Evolutionary conservation across 1,140 invertebrate genomes (phyloP).

Genomic region (Coptotermes formosanus): DNA sequence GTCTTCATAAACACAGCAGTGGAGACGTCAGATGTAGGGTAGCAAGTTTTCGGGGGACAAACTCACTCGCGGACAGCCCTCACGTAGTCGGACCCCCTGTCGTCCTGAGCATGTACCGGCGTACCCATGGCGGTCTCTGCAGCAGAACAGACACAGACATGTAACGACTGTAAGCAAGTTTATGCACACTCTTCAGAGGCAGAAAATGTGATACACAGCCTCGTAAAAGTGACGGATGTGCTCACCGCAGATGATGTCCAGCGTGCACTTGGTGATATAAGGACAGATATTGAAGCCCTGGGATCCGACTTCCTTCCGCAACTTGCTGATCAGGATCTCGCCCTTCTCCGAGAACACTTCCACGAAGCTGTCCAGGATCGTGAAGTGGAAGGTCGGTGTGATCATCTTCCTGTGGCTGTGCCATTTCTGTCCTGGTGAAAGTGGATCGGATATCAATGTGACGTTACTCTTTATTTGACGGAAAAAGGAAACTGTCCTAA

Average conservation of each 20-base stretch:
- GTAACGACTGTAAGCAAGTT: not conserved
- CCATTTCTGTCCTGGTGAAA: slow-evolving; percentile 62
- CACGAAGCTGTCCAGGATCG: slow-evolving; percentile 71
- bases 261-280: slow-evolving; percentile 61
- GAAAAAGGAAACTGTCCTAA: too few species aligned
- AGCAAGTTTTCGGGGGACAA: too few species aligned
- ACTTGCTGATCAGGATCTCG: slow-evolving; percentile 54
- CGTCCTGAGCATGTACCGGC: slow-evolving; percentile 55
- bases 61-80: slow-evolving; percentile 46
- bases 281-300: slow-evolving; percentile 58
- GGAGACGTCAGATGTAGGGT: too few species aligned
- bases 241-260: slow-evolving; percentile 75
- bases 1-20: too few species aligned
- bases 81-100: slow-evolving; percentile 56
- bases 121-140: slow-evolving; percentile 63
- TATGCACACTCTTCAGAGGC: too few species aligned
- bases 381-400: slow-evolving; percentile 74
- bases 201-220: too few species aligned
- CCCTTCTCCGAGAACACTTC: slow-evolving; percentile 68
- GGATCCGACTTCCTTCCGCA: slow-evolving; percentile 48
- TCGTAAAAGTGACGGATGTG: not conserved
- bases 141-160: not conserved
- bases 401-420: slow-evolving; percentile 64
- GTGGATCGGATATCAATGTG: too few species aligned
- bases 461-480: too few species aligned